These are phyloP conservation scores for Aquatica leii DNA, from an alignment of 2,888 invertebrate genomes.

Conservation along the genomic window DNA sequence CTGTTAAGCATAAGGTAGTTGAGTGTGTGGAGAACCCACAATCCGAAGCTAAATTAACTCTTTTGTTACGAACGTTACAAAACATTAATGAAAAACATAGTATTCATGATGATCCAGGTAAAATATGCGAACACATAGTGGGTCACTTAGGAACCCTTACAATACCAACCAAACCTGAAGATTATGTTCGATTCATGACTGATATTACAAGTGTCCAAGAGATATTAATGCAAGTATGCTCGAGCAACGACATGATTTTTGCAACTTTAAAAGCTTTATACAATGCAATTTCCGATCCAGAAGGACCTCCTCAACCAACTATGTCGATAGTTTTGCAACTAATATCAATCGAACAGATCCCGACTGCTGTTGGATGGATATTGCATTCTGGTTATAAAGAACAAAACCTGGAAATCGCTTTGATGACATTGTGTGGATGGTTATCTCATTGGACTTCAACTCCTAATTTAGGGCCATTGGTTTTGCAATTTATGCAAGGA, in stretches of 20 bases:
- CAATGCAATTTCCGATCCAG: slow-evolving; percentile 67
- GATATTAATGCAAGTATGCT: slow-evolving; percentile 54
- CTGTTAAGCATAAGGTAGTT: slow-evolving; percentile 67
- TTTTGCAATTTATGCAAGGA: slow-evolving; percentile 71
- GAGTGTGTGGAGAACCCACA: slow-evolving; percentile 61
- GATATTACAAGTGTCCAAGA: slow-evolving; percentile 54
- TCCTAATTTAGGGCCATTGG: slow-evolving; percentile 71
- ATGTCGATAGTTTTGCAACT: slow-evolving; percentile 69
- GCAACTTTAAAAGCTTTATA: slow-evolving; percentile 68
- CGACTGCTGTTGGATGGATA: slow-evolving; percentile 61
- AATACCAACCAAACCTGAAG: slow-evolving; percentile 50
- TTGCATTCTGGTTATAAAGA: slow-evolving; percentile 57
- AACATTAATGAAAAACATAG: slow-evolving; percentile 58
- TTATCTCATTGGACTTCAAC: slow-evolving; percentile 69
- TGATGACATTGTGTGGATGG: slow-evolving; percentile 75
- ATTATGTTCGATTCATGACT: slow-evolving; percentile 53
- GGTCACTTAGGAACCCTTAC: slow-evolving; percentile 62
- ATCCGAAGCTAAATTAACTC: slow-evolving; percentile 61
- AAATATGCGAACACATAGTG: slow-evolving; percentile 64
- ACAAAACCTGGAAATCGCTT: slow-evolving; percentile 67
- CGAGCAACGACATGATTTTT: slow-evolving; percentile 62
- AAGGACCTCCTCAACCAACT: slow-evolving; percentile 67
- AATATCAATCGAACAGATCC: slow-evolving; percentile 57
- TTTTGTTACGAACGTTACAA: slow-evolving; percentile 64
- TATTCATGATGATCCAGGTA: slow-evolving; percentile 60